Evolutionary conservation across 2,113 vertebrate species (phyloP).

Genomic region (Vulpes lagopus): DNA sequence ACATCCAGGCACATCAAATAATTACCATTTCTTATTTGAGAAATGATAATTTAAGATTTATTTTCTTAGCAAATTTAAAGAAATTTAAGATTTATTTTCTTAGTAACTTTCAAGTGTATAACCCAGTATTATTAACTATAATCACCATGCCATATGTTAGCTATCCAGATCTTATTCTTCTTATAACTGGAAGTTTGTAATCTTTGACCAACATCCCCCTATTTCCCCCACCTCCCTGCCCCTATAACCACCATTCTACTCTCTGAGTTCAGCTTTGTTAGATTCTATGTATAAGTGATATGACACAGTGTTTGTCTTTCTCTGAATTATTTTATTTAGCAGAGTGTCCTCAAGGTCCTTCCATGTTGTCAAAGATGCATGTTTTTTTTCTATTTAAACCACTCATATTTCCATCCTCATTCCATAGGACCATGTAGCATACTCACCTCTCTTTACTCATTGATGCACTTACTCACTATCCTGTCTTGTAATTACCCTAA

Average conservation of each 20-base stretch:
- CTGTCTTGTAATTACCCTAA: not conserved
- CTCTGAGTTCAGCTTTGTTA: not conserved
- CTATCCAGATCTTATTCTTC: not conserved
- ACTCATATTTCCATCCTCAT: not conserved
- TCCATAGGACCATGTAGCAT: not conserved
- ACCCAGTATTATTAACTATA: not conserved
- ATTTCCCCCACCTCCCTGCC: not conserved
- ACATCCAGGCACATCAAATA: not conserved
- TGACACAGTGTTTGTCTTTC: not conserved
- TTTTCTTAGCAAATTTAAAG: not conserved
- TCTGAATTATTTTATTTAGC: not conserved
- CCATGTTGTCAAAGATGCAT: not conserved
- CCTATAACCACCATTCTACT: not conserved
- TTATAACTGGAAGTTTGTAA: not conserved
- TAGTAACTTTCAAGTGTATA: not conserved
- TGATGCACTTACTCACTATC: not conserved
- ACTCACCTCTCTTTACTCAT: not conserved
- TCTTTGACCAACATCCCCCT: not conserved
- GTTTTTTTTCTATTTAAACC: not conserved
- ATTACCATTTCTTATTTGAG: not conserved
- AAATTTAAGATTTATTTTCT: not conserved
- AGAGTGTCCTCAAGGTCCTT: not conserved
- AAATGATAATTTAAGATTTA: not conserved
- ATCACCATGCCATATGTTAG: not conserved
- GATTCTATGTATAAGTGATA: not conserved